Evolutionary conservation across 2,113 vertebrate species (phyloP).

Genomic region (Phainopepla nitens): DNA sequence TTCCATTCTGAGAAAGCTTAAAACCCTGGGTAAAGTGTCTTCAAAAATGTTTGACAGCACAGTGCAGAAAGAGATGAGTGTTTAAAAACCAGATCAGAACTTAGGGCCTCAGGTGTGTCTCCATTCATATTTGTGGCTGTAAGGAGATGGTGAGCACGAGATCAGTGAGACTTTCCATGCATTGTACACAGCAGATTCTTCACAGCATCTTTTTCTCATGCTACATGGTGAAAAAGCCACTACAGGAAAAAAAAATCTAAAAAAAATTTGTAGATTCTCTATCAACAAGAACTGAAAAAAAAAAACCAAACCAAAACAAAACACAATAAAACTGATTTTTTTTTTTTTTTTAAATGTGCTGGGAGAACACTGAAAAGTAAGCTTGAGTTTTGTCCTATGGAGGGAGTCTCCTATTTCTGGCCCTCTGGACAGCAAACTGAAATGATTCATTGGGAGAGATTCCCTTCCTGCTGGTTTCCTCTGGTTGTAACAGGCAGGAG

Average conservation of each 20-base stretch:
- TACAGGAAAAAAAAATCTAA: neutral
- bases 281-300: neutral
- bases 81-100: neutral
- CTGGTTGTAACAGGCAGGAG: neutral
- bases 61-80: neutral
- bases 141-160: neutral
- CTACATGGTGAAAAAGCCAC: neutral
- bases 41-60: neutral
- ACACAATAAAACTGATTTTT: neutral
- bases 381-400: neutral
- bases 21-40: neutral
- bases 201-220: neutral
- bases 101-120: rapidly evolving
- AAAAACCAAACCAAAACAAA: too few species aligned
- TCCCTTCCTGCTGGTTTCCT: neutral
- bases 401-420: neutral
- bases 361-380: neutral
- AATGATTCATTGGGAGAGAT: neutral
- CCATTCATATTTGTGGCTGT: neutral
- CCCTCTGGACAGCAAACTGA: neutral
- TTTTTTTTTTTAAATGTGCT: rapidly evolving
- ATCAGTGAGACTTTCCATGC: neutral
- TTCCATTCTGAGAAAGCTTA: neutral
- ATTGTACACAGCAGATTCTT: neutral
- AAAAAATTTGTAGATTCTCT: neutral